Conservation (phyloP, 2,888 invertebrate genomes). For the Drosophila quinaria region DNA sequence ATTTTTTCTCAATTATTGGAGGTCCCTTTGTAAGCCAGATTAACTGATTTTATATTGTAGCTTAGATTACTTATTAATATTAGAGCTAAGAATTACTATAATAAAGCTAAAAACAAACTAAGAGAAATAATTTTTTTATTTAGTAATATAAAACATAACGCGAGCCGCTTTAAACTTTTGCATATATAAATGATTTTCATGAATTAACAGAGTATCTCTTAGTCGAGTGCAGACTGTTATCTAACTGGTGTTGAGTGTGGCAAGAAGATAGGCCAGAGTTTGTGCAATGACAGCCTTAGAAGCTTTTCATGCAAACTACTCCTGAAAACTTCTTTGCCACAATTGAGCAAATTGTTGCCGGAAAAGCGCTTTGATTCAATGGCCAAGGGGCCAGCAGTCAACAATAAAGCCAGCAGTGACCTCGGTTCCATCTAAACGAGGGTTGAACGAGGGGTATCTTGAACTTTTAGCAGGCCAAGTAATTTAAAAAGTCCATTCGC, state of each 20-base stretch:
- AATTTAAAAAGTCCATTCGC: conserved; percentile 74
- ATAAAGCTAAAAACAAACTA: too few relatives aligned
- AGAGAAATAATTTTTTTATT: too few relatives aligned
- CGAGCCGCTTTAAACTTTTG: neutral
- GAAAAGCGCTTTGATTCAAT: conserved; percentile 72
- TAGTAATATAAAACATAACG: too few relatives aligned
- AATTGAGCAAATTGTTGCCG: conserved; percentile 73
- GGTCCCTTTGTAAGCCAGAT: too few relatives aligned
- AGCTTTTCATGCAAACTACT: conserved; percentile 57
- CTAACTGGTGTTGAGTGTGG: neutral
- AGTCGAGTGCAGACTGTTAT: neutral
- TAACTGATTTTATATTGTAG: too few relatives aligned
- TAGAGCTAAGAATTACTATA: neutral
- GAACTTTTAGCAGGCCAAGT: conserved; percentile 49
- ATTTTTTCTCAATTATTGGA: too few relatives aligned
- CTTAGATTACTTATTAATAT: neutral
- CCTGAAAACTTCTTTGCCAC: conserved; percentile 50
- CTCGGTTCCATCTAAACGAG: conserved; percentile 11
- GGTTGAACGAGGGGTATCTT: conserved; percentile 4
- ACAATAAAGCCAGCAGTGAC: conserved; percentile 18
- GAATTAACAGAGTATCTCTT: neutral
- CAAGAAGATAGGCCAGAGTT: neutral
- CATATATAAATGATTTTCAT: neutral
- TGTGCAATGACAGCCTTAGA: conserved; percentile 33
- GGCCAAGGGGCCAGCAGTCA: conserved; percentile 30